Base-by-base conservation (phyloP, 2,888 invertebrate genomes). In the Linnaemya vulpina region DNA sequence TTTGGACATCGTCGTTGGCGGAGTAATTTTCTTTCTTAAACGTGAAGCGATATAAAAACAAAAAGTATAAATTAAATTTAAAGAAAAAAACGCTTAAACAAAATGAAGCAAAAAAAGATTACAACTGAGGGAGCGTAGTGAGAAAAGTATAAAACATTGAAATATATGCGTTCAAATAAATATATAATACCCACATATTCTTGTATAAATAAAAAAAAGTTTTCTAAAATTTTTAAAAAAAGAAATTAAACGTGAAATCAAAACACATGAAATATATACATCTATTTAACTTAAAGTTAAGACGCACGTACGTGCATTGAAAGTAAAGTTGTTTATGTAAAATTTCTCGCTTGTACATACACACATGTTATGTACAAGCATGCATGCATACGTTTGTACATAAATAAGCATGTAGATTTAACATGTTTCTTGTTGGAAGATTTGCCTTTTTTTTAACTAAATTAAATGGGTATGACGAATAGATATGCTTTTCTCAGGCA, bases 1-100 rank as follows among this genome's bases (percentile, higher is more conserved):
- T 91, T 92, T 92, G 91, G 89, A 90, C 91, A 89, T 90, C 90
- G 91, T 89, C 88, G 89, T 90, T 89, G 88, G 88, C 90, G 92
- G 91, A 91, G 87, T 76, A 80, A 70, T 79, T 78, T 38, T 38
- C 51, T 62, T 20, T 49, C 13, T 60, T 60, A 17, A 20, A 70
- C 11, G 70, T 51, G 40, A 25, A 68, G 51, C 40, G 51, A 40
- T 63, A 62, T 38, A 13, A 63, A n/a, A 43, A 30, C 17, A 22
- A 38, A 46, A 9, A 75, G 53, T 7, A n/a, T 10, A 74, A 71
- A n/a, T n/a, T n/a, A n/a, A n/a, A n/a, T 83, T 60, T 70, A 30
- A 75, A 70, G 62, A 70, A 10, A 67, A 22, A 63, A 73, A 73
- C 46, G 73, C 73, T 25, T 73, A 53, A 71, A 58, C 13, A 58